phyloP scores from a whole-genome alignment of 2,888 invertebrate species.

The Chrysopilus asiliformis region DNA sequence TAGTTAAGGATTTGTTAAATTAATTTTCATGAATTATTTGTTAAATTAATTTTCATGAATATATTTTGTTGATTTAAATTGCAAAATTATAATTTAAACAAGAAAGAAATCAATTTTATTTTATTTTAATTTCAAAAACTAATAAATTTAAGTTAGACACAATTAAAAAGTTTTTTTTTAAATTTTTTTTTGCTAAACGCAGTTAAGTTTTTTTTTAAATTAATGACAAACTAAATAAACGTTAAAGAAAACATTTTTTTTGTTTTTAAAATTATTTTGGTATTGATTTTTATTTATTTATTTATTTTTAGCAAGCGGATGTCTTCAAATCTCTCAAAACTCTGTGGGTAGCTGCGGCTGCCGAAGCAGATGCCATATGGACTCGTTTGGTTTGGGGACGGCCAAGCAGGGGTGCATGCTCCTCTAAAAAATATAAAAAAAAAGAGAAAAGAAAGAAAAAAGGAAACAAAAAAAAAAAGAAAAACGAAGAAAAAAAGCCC shows the following conservation, averaged over 20 bases:
- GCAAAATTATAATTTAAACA: too few species aligned
- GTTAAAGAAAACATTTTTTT: neutral
- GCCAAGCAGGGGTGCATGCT: constrained; percentile 41
- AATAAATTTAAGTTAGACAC: too few species aligned
- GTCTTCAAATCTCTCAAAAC: constrained; percentile 15
- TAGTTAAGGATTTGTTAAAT: too few species aligned
- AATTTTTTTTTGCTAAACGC: neutral
- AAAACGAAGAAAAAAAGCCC: neutral
- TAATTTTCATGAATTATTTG: too few species aligned
- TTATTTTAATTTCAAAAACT: too few species aligned
- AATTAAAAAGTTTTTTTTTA: too few species aligned
- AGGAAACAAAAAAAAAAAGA: constrained; percentile 4
- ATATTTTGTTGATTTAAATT: too few species aligned
- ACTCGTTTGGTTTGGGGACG: constrained; percentile 28
- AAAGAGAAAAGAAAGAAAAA: constrained; percentile 1
- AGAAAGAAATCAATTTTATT: too few species aligned
- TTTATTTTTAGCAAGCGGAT: constrained; percentile 17
- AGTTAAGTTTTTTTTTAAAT: neutral
- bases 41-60: too few species aligned
- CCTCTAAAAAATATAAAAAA: constrained; percentile 33
- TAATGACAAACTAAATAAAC: neutral
- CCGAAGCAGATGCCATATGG: constrained; percentile 18
- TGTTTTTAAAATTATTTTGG: neutral
- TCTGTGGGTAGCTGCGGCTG: constrained; percentile 14
- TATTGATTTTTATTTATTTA: too few species aligned